Conservation (phyloP, 2,797 vertebrate species). For the Paratrypauchen microcephalus region DNA sequence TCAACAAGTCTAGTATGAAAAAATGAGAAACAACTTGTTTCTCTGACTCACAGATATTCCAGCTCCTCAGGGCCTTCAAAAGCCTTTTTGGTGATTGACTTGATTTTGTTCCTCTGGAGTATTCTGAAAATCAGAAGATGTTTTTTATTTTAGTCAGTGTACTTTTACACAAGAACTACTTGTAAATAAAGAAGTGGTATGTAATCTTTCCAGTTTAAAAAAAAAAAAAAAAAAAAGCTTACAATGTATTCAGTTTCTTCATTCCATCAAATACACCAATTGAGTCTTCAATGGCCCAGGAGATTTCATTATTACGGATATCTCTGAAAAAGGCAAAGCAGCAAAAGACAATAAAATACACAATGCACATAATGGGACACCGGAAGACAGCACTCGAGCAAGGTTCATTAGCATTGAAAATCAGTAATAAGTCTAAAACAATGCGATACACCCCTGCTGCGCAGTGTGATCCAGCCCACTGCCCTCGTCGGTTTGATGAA, state of each 20-base stretch:
- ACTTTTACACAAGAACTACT: not conserved
- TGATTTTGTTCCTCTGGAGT: constrained; percentile 91
- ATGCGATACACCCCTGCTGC: constrained; percentile 30
- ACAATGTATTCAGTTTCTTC: constrained; percentile 90
- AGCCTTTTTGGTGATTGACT: constrained; percentile 90
- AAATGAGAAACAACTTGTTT: too few relatives aligned
- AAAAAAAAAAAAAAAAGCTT: constrained; percentile 60
- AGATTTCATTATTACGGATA: constrained; percentile 94
- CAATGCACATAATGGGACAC: not conserved
- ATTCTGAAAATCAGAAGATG: constrained; percentile 74
- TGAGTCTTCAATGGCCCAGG: constrained; percentile 96
- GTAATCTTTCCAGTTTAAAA: not conserved
- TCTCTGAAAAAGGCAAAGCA: constrained; percentile 79
- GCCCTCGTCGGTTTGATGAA: constrained; percentile 46
- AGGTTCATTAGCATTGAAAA: constrained; percentile 14
- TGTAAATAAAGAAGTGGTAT: not conserved
- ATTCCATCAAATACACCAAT: constrained; percentile 91
- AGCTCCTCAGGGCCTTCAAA: constrained; percentile 88
- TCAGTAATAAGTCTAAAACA: constrained; percentile 33
- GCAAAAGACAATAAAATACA: constrained; percentile 26
- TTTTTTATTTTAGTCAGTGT: not conserved
- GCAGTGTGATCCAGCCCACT: constrained; percentile 45
- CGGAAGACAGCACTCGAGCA: constrained; percentile 2
- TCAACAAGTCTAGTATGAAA: constrained; percentile 27
- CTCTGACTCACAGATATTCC: constrained; percentile 90